A percentile compares a stretch with the other conserved stretches of the same genome.
These are phyloP conservation scores for Chromis chromis DNA, from an alignment of 2,797 vertebrate species.

Conservation along the genomic window DNA sequence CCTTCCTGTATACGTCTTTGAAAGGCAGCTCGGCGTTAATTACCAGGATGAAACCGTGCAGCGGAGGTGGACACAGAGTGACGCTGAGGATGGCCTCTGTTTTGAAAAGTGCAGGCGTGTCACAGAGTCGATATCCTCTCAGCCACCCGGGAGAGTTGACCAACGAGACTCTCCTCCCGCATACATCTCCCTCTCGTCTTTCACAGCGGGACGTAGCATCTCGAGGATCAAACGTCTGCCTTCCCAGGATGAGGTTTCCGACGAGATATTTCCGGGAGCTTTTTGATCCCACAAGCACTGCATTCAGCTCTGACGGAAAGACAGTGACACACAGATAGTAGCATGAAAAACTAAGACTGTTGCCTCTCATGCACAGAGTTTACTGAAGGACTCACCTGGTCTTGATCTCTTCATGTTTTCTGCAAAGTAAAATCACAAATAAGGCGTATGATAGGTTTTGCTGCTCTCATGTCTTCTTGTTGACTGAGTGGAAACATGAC, in stretches of 20 bases:
- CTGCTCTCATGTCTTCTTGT: background rate
- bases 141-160: slow-evolving; percentile 60
- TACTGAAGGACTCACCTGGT: slow-evolving; percentile 20
- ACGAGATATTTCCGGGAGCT: slow-evolving; percentile 59
- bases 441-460: background rate
- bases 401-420: slow-evolving; percentile 5
- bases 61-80: slow-evolving; percentile 9
- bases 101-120: slow-evolving; percentile 12
- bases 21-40: slow-evolving; percentile 12
- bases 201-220: background rate
- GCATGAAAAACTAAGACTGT: background rate
- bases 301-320: slow-evolving; percentile 41
- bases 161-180: background rate
- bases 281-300: slow-evolving; percentile 63
- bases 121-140: slow-evolving; percentile 10
- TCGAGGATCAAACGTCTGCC: background rate
- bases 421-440: background rate
- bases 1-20: background rate
- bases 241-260: slow-evolving; percentile 68
- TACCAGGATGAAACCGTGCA: slow-evolving; percentile 24
- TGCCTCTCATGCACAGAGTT: background rate
- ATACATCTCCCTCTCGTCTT: slow-evolving; percentile 20
- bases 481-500: background rate
- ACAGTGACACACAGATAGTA: background rate
- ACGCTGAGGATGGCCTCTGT: slow-evolving; percentile 40